Percentiles rank a stretch among this genome's conserved stretches.
phyloP scores from a whole-genome alignment of 2,888 invertebrate species.

The Drosophila koepferae region DNA sequence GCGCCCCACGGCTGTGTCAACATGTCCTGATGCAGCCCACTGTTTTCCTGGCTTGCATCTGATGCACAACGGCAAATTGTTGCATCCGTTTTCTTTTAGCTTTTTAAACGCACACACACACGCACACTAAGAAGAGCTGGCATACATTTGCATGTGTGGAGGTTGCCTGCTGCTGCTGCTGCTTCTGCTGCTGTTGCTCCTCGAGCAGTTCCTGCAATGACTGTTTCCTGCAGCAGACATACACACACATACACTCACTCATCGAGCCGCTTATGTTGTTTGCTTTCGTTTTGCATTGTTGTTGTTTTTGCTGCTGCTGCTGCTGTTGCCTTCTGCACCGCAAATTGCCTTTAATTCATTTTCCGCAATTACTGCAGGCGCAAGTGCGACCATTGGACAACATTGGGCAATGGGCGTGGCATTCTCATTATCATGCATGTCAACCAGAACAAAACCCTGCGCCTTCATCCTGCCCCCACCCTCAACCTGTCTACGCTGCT shows the following conservation, averaged over 20 bases:
- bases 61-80: constrained; percentile 71
- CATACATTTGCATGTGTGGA: constrained; percentile 52
- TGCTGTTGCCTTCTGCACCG: constrained; percentile 47
- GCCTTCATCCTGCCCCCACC: not conserved
- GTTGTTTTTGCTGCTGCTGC: constrained; percentile 45
- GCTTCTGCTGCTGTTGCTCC: constrained; percentile 29
- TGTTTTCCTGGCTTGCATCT: constrained; percentile 40
- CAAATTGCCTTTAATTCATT: constrained; percentile 76
- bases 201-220: constrained; percentile 51
- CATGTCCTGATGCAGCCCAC: constrained; percentile 29
- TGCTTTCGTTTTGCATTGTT: constrained; percentile 60
- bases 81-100: constrained; percentile 69
- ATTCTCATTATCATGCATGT: constrained; percentile 65
- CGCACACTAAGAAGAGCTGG: constrained; percentile 7
- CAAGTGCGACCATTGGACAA: constrained; percentile 22
- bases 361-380: constrained; percentile 69
- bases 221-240: constrained; percentile 49
- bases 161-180: constrained; percentile 7
- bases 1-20: constrained; percentile 39
- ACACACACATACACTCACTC: constrained; percentile 19
- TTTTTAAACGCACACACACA: constrained; percentile 54
- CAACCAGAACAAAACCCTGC: constrained; percentile 20
- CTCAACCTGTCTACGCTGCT: not conserved
- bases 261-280: constrained; percentile 64
- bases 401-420: constrained; percentile 34